These are phyloP conservation scores for Nasonia longicornis DNA, from an alignment of 1,140 invertebrate species.

Conservation along the genomic window DNA sequence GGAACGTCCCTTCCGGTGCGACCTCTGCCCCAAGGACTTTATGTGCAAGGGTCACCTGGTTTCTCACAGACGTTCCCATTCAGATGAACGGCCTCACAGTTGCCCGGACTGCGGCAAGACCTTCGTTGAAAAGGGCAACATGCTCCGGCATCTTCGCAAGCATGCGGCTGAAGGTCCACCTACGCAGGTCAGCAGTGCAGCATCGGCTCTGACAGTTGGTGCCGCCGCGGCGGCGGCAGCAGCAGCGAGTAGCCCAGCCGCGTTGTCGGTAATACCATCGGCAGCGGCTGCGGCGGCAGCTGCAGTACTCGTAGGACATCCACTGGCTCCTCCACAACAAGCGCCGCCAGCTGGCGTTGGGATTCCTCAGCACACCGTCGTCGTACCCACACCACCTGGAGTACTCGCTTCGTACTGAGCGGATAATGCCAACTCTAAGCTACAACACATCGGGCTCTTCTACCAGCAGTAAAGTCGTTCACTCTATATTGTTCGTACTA, in stretches of 20 bases:
- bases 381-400: constrained; percentile 67
- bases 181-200: constrained; percentile 63
- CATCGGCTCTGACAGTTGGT: constrained; percentile 62
- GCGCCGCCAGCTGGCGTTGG: constrained; percentile 60
- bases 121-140: constrained; percentile 83
- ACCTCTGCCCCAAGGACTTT: constrained; percentile 97
- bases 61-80: constrained; percentile 89
- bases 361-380: constrained; percentile 67
- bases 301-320: constrained; percentile 65
- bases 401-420: constrained; percentile 64
- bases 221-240: constrained; percentile 55
- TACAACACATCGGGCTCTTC: constrained; percentile 12
- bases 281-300: constrained; percentile 50
- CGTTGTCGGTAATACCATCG: constrained; percentile 60
- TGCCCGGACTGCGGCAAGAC: constrained; percentile 83
- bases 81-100: constrained; percentile 84
- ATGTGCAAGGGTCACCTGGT: constrained; percentile 95
- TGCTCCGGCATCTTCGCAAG: constrained; percentile 74
- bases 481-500: neutral
- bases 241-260: constrained; percentile 58
- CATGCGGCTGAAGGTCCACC: constrained; percentile 68
- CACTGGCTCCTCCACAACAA: constrained; percentile 58
- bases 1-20: constrained; percentile 93
- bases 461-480: neutral
- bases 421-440: neutral